These are phyloP conservation scores for Drosophila sordidula DNA, from an alignment of 2,888 invertebrate species.

Conservation along the genomic window DNA sequence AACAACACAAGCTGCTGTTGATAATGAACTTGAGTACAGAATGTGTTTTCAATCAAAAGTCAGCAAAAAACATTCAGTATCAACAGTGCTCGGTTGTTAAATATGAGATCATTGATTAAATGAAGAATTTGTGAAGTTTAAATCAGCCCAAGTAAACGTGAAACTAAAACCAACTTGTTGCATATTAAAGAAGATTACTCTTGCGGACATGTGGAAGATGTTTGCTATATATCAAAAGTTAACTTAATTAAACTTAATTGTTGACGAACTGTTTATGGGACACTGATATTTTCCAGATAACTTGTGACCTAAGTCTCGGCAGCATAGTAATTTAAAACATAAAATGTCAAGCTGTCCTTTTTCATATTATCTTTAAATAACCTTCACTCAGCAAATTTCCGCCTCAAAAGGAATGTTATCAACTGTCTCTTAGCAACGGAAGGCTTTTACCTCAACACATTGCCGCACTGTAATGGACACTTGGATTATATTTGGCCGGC, in stretches of 20 bases:
- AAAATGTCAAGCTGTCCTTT: too few relatives aligned
- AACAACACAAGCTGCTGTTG: constrained; percentile 6
- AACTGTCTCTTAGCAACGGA: constrained; percentile 1
- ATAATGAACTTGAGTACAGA: constrained; percentile 63
- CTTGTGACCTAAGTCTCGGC: too few relatives aligned
- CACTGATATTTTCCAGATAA: too few relatives aligned
- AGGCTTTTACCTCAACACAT: constrained; percentile 19
- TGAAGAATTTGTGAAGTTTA: too few relatives aligned
- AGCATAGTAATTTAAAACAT: too few relatives aligned
- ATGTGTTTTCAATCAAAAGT: background rate
- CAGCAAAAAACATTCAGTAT: constrained; percentile 10
- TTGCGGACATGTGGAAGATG: too few relatives aligned
- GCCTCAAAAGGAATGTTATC: background rate
- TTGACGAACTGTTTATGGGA: too few relatives aligned
- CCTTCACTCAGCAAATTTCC: background rate
- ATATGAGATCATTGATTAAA: background rate
- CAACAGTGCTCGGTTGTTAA: background rate
- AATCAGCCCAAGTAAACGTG: background rate
- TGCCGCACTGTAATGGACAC: constrained; percentile 13
- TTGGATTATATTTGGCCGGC: constrained; percentile 11
- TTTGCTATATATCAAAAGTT: too few relatives aligned
- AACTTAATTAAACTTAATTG: too few relatives aligned
- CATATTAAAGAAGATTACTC: too few relatives aligned
- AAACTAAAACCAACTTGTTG: too few relatives aligned
- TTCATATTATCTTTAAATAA: background rate